Base-by-base conservation (phyloP, 2,888 invertebrate species). In the Elysia crispata region DNA sequence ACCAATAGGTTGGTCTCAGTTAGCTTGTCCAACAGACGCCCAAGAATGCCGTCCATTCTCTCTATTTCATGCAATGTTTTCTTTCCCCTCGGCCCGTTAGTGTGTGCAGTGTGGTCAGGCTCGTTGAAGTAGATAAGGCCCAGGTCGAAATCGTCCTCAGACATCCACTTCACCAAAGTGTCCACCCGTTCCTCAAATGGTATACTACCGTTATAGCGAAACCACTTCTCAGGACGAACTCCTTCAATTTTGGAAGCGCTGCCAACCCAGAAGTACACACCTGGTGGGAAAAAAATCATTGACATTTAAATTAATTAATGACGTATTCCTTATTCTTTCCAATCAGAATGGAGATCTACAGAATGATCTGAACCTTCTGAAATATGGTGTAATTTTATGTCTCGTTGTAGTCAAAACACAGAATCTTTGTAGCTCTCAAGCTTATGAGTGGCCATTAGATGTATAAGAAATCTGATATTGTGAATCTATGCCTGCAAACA, bases 201-300 rank as follows among this genome's bases (percentile, higher is more conserved):
- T 0, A 93, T 86, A 8, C 86, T 83, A 86, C 84, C 80, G 81
- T 94, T 90, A 87, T 93, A 94, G 1, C 86, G 41, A 11, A 72
- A 50, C 83, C 83, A 88, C 20, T 84, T 81, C 73, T 90, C 90
- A 20, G 92, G 93, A 20, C 92, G 92, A 77, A 93, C 91, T 85
- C 87, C 88, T 54, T 88, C 85, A 57, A 94, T 95, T 11, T 92
- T 85, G 83, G 92, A 94, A 57, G 93, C 90, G 76, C 93, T 93
- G 1, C 95, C 95, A 3, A 95, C 95, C 95, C 95, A 95, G 95
- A 95, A 89, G 75, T 84, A 88, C 0, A 84, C 83, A 0, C 86
- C 89, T 64, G 86, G 6, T 30, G 28, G 28, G 41, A 41, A 41
- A 41, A 41, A 41, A 11, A 41, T 41, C 41, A 3, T 41, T 41